Conservation (phyloP, 2,797 vertebrate genomes). For the Sternarchorhynchus goeldii region DNA sequence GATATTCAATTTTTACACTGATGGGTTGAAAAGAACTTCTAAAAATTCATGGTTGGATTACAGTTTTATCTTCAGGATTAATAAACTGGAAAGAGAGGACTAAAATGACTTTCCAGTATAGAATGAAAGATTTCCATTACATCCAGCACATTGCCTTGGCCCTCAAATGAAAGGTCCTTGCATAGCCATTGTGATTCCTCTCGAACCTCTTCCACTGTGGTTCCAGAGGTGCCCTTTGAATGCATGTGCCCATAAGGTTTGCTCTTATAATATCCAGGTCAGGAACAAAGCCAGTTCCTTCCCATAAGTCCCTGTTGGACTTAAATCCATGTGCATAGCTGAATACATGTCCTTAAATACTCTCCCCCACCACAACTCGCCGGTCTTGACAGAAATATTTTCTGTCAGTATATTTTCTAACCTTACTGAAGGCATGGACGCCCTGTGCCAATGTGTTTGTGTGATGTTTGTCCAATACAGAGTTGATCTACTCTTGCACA, state of each 20-base stretch:
- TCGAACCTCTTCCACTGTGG: background rate
- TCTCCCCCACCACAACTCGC: too few relatives aligned
- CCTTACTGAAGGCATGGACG: too few relatives aligned
- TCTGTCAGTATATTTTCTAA: too few relatives aligned
- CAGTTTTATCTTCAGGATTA: background rate
- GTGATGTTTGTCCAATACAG: too few relatives aligned
- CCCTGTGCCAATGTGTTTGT: too few relatives aligned
- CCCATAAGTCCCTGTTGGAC: too few relatives aligned
- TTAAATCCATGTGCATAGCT: too few relatives aligned
- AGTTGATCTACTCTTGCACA: too few relatives aligned
- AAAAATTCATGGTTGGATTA: background rate
- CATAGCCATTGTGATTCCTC: slow-evolving; percentile 11
- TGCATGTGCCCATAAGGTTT: background rate
- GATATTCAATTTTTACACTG: too few relatives aligned
- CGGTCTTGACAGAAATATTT: too few relatives aligned
- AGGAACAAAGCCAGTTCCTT: background rate
- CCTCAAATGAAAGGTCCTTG: background rate
- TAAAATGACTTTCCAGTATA: background rate
- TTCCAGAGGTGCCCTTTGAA: background rate
- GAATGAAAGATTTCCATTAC: slow-evolving; percentile 2
- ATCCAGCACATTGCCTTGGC: background rate
- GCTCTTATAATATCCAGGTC: slow-evolving; percentile 10
- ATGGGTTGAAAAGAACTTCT: too few relatives aligned
- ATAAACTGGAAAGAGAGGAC: background rate
- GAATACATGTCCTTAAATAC: too few relatives aligned